Conservation (phyloP, 2,888 invertebrate species). For the Apamea crenata region DNA sequence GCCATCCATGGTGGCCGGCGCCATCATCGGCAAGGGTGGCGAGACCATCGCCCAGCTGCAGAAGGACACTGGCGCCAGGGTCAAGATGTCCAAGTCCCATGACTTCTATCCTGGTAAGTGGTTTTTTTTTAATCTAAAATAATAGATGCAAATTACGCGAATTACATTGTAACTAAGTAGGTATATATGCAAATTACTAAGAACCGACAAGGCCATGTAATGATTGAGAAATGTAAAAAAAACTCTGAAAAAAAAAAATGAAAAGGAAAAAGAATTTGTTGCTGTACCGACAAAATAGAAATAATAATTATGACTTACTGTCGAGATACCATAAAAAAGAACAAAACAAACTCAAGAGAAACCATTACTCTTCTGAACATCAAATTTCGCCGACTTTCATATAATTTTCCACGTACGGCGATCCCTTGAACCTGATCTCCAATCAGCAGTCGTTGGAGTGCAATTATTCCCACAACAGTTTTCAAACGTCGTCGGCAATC, state of each 20-base stretch:
- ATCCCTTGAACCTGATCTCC: conserved; percentile 44
- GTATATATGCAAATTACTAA: neutral
- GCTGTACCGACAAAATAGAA: neutral
- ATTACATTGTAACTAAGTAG: neutral
- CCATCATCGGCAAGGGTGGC: conserved; percentile 99
- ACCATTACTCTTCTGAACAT: conserved; percentile 17
- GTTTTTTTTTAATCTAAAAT: neutral
- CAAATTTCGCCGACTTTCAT: conserved; percentile 36
- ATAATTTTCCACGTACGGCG: conserved; percentile 47
- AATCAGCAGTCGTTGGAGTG: conserved; percentile 22
- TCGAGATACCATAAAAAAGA: neutral
- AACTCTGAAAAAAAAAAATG: too few species aligned
- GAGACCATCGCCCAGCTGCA: conserved; percentile 99
- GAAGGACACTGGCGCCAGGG: conserved; percentile 98
- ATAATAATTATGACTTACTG: neutral
- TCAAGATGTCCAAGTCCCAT: conserved; percentile 99
- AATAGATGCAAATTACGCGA: neutral
- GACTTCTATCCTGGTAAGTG: conserved; percentile 99
- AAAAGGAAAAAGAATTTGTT: neutral
- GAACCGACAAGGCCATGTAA: neutral
- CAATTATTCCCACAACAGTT: conserved; percentile 49
- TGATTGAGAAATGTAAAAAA: neutral
- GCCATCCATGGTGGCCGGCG: conserved; percentile 99
- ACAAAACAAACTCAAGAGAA: neutral
- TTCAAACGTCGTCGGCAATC: conserved; percentile 52